phyloP scores from a whole-genome alignment of 2,888 invertebrate genomes.

The Aplocera efformata region DNA sequence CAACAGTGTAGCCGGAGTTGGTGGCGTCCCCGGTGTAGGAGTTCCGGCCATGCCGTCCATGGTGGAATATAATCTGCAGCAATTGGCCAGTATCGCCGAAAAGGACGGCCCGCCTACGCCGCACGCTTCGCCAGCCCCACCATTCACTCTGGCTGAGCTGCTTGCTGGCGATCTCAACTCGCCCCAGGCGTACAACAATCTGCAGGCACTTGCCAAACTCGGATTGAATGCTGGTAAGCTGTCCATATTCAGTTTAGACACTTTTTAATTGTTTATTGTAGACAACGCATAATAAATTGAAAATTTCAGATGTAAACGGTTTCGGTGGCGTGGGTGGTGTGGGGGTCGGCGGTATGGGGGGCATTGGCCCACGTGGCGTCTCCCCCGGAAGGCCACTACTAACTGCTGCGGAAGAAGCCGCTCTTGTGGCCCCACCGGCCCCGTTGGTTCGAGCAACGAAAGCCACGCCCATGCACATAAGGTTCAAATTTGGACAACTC shows the following conservation, averaged over 20 bases:
- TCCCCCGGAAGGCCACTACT: slow-evolving; percentile 71
- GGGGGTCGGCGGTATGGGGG: slow-evolving; percentile 56
- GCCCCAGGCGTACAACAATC: slow-evolving; percentile 91
- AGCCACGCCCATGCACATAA: slow-evolving; percentile 91
- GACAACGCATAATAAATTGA: no score
- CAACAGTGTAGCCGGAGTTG: slow-evolving; percentile 52
- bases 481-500: slow-evolving; percentile 96
- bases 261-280: no score
- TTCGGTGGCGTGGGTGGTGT: slow-evolving; percentile 60
- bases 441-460: slow-evolving; percentile 84
- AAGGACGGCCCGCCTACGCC: slow-evolving; percentile 80
- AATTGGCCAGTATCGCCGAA: slow-evolving; percentile 90
- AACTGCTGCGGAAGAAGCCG: slow-evolving; percentile 70
- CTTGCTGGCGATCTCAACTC: slow-evolving; percentile 85
- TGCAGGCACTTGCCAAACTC: slow-evolving; percentile 93
- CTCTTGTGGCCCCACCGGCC: slow-evolving; percentile 69
- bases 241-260: no score
- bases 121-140: slow-evolving; percentile 81
- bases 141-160: slow-evolving; percentile 88
- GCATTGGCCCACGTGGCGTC: slow-evolving; percentile 75
- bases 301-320: slow-evolving; percentile 68
- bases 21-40: slow-evolving; percentile 52
- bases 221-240: slow-evolving; percentile 85
- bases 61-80: slow-evolving; percentile 92
- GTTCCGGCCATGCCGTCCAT: slow-evolving; percentile 82